Evolutionary conservation across 1,140 invertebrate genomes (phyloP), one percentile per base, ranked within the genome.

Genomic region (Bursaphelenchus mucronatus): DNA sequence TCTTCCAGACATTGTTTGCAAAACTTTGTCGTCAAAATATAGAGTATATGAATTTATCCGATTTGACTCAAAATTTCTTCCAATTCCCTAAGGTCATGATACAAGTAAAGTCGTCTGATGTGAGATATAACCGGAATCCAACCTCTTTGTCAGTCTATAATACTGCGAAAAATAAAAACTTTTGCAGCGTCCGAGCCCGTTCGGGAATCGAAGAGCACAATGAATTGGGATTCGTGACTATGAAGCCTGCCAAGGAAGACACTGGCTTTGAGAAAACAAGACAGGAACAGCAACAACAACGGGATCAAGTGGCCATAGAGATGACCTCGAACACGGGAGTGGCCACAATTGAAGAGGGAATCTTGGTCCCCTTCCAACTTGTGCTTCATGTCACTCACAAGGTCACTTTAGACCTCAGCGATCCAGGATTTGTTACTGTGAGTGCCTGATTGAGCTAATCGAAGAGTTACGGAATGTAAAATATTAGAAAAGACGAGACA

Each of bases 271-370:
- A 67, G 30, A 67, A 76, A 10, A 44, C 68, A 41, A 58, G 71
- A 30, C 69, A 70, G 43, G 53, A 69, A 15, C 43, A 45, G 8
- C 19, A 53, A 11, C n/a, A 43, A 49, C 71, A 74, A n/a, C 71
- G 69, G 41, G 75, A 76, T 64, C 61, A 63, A 51, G 74, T 78
- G 6, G 77, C 74, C n/a, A 73, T 78, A 54, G 76, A 71, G 46
- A 53, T 69, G 46, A 69, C 66, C 39, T 68, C 68, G 11, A 76
- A 76, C 61, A 76, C 70, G n/a, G 74, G 76, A 6, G 19, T 79
- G 15, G 71, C 69, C 51, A 78, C 73, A 7, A 78, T 78, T 62
- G 76, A 78, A 56, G 76, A 78, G 59, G 76, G 76, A 17, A 67
- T 64, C 17, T 41, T 78, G 11, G 50, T 52, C 11, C 66, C 53